Evolutionary conservation across 2,888 invertebrate genomes (phyloP).

Genomic region (Gymnosoma rotundatum): DNA sequence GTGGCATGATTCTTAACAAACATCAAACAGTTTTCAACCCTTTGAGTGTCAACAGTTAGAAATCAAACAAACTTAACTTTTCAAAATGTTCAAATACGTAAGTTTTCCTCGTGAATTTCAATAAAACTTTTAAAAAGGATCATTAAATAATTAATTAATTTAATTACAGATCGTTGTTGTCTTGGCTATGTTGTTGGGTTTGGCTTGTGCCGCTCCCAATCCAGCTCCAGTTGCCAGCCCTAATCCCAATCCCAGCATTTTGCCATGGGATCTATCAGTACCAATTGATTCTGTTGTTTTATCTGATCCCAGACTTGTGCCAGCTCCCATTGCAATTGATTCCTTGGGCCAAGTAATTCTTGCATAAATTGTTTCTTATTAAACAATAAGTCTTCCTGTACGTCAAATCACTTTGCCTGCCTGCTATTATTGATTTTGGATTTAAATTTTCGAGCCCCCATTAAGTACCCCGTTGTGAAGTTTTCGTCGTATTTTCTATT

Average conservation of each 20-base stretch:
- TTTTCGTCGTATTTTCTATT: too few relatives aligned
- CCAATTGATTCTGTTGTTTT: conserved; percentile 54
- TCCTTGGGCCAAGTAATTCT: conserved; percentile 47
- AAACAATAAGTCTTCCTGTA: too few relatives aligned
- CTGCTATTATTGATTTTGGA: too few relatives aligned
- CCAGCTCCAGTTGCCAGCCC: conserved; percentile 70
- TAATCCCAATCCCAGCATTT: conserved; percentile 55
- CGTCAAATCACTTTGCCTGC: too few relatives aligned
- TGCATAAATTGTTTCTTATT: too few relatives aligned
- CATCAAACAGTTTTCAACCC: conserved; percentile 68
- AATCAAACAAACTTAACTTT: conserved; percentile 41
- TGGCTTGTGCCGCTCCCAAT: conserved; percentile 83
- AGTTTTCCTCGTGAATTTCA: conserved; percentile 68
- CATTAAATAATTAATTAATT: not conserved
- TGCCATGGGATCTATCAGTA: conserved; percentile 40
- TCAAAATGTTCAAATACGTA: conserved; percentile 82
- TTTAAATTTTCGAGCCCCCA: too few relatives aligned
- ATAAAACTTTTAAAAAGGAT: not conserved
- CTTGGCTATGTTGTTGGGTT: conserved; percentile 85
- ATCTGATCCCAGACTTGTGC: conserved; percentile 50
- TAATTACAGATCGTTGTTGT: conserved; percentile 82
- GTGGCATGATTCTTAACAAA: conserved; percentile 56
- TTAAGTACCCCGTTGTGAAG: too few relatives aligned
- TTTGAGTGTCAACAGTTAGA: conserved; percentile 59
- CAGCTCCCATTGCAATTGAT: conserved; percentile 34